Evolutionary conservation across 2,888 invertebrate species (phyloP), one percentile per base, ranked within the genome.

Genomic region (Abscondita cerata): DNA sequence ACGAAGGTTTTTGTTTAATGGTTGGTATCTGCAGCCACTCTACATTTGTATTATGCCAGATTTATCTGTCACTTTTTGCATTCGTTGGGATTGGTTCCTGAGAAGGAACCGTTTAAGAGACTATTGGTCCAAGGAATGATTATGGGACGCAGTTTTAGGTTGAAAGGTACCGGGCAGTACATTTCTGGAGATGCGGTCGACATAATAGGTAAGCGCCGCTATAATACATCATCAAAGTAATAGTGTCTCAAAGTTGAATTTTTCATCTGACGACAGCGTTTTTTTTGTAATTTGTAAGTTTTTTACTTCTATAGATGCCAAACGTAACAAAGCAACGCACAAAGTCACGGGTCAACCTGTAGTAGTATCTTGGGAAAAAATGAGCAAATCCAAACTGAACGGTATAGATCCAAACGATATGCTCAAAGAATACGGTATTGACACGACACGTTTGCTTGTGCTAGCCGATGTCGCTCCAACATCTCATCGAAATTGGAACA

Each of bases 351-450:
- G 89, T 19, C 85, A 88, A 68, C 81, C 85, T 6, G 89, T 98
- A 0, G 80, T 84, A 9, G 85, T 88, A 64, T 82, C 87, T 20
- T 98, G 95, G 95, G 98, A 99, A 77, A 99, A 99, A 84, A 99
- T 99, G 99, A 97, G 97, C 72, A 99, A 99, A 83, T 98, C 98
- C 0, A 99, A 98, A 80, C 83, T 89, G 70, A 99, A 99, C 82
- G 99, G 99, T 0, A 91, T 95, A n/a, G 93, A 95, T 81, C 98
- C 98, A 9, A 84, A 88, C 69, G 87, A 89, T 54, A 86, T 98
- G 77, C 84, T 98, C 55, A 77, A 84, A 1, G 84, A 88, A 67
- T 93, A 93, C 81, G 96, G 98, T 1, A 87, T 91, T 64, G 98
- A 99, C 78, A 91, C 95, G 12, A 95, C 95, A 1, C 84, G 98